Evolutionary conservation across 1,140 invertebrate genomes (phyloP), one percentile per base, ranked within the genome.

Genomic region (Delia radicum): DNA sequence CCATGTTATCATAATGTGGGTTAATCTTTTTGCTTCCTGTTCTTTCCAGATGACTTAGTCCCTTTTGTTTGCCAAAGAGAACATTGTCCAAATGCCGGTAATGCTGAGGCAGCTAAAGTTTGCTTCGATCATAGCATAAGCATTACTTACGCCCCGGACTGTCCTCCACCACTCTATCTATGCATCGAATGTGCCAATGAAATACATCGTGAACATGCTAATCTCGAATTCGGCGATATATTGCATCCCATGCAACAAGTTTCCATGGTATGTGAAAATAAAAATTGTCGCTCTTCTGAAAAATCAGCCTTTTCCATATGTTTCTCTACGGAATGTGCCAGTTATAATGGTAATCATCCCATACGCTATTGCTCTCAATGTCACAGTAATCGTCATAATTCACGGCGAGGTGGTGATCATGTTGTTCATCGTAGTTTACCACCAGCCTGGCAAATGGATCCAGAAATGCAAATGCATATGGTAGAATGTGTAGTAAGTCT

Each of bases 151-250:
- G 94, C 92, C 75, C 92, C 88, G 75, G 95, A 92, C 88, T 95
- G 92, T 75, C 95, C 97, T 0, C 97, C 98, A 12, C 97, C 98
- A 0, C 88, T 99, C 5, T 98, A 97, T 85, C 89, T 99, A 0
- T 99, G 98, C 85, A 95, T 97, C 79, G 96, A 97, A 85, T 99
- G 98, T 88, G 95, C 95, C 33, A 97, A 98, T 84, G 92, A 96
- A 86, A 94, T 98, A 78, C 93, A 92, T 83, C 90, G 93, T 42
- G 93, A 92, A 85, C 93, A 92, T 87, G 93, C 91, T 13, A 93
- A 95, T 86, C 93, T 96, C 85, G 91, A 96, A 80, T 95, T 95
- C 85, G 93, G 94, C 80, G 96, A 98, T 86, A 94, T 98, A 79
- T 89, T 98, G 67, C 94, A 96, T 87, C 97, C 97, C 0, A 96